These are phyloP conservation scores for Gymnobelideus leadbeateri DNA, from an alignment of 2,113 vertebrate genomes.

Conservation along the genomic window DNA sequence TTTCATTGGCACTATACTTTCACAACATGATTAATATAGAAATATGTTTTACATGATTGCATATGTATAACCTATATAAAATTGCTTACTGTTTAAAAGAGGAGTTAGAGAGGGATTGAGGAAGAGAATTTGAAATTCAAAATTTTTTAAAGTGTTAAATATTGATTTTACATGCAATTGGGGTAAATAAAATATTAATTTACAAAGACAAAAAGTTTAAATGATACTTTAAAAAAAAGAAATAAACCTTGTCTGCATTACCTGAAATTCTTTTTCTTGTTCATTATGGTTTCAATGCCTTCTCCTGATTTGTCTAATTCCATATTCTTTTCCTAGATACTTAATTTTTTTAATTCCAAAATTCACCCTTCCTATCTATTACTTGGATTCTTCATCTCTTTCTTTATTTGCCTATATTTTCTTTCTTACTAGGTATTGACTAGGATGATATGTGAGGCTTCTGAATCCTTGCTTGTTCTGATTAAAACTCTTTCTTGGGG, in stretches of 20 bases:
- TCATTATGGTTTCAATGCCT: background rate
- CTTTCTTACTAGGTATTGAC: background rate
- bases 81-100: too few relatives aligned
- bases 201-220: background rate
- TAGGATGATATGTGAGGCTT: background rate
- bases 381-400: background rate
- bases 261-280: background rate
- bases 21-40: too few relatives aligned
- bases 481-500: background rate
- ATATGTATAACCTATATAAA: too few relatives aligned
- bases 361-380: background rate
- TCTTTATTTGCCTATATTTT: background rate
- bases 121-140: too few relatives aligned
- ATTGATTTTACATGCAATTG: too few relatives aligned
- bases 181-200: too few relatives aligned
- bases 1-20: too few relatives aligned
- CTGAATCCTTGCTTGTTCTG: background rate
- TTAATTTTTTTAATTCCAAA: too few relatives aligned
- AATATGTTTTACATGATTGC: too few relatives aligned
- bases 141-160: too few relatives aligned
- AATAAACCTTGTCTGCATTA: background rate
- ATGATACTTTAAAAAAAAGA: background rate
- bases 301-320: background rate
- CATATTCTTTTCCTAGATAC: background rate
- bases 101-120: too few relatives aligned